Evolutionary conservation across 2,113 vertebrate genomes (phyloP).

Genomic region (Dipodomys stephensi): DNA sequence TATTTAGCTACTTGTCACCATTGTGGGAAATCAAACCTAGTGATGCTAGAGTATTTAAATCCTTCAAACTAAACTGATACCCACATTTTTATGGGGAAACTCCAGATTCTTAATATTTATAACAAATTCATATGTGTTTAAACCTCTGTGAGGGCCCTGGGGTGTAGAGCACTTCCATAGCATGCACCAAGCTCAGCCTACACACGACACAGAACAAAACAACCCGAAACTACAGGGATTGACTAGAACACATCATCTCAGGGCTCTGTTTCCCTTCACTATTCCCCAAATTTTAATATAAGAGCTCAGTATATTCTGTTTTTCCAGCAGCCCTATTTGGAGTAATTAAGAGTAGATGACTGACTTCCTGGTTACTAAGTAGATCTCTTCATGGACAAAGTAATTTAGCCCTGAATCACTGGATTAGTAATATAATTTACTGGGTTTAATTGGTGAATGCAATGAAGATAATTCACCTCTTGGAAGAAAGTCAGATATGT

Average conservation of each 20-base stretch:
- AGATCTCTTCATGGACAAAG: conserved; percentile 22
- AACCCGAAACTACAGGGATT: background rate
- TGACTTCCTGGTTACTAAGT: conserved; percentile 61
- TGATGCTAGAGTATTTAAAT: background rate
- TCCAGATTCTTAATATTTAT: conserved; percentile 29
- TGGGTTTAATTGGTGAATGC: conserved; percentile 43
- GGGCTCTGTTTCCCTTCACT: background rate
- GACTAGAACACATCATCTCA: background rate
- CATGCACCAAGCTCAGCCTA: background rate
- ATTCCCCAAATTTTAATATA: background rate
- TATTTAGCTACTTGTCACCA: background rate
- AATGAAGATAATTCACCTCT: conserved; percentile 62
- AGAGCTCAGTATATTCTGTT: background rate
- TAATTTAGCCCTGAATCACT: conserved; percentile 65
- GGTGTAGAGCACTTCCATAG: background rate
- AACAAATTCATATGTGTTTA: conserved; percentile 9
- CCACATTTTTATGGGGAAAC: background rate
- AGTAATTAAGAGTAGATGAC: background rate
- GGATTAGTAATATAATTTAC: conserved; percentile 52
- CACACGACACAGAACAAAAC: background rate
- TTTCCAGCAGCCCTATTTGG: background rate
- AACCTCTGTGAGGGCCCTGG: background rate
- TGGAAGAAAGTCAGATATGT: conserved; percentile 68
- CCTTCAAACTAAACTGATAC: conserved; percentile 10
- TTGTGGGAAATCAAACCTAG: background rate